Evolutionary conservation across 2,888 invertebrate species (phyloP).

Genomic region (Eutolmus rufibarbis): DNA sequence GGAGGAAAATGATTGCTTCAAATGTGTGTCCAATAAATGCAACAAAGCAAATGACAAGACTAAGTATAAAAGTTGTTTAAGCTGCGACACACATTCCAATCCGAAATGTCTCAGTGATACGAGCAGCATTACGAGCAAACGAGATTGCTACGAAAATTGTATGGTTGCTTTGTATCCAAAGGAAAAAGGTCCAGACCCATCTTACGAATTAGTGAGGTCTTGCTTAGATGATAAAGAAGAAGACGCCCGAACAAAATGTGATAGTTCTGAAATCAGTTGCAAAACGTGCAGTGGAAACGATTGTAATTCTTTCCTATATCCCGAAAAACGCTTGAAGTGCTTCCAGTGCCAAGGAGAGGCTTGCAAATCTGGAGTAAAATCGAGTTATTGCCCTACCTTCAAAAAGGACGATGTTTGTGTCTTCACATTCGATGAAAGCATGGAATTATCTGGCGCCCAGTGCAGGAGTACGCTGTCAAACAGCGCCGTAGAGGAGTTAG

Average conservation of each 20-base stretch:
- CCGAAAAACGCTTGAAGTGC: constrained; percentile 55
- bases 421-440: constrained; percentile 53
- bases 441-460: constrained; percentile 51
- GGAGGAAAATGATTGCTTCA: constrained; percentile 50
- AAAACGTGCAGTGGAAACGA: not conserved
- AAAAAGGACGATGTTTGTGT: constrained; percentile 54
- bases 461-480: constrained; percentile 53
- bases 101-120: constrained; percentile 49
- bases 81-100: constrained; percentile 52
- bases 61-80: constrained; percentile 54
- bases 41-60: constrained; percentile 51
- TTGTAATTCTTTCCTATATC: constrained; percentile 51
- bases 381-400: constrained; percentile 52
- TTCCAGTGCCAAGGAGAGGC: constrained; percentile 53
- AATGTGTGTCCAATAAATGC: constrained; percentile 57
- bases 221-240: constrained; percentile 57
- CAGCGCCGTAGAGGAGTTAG: constrained; percentile 52
- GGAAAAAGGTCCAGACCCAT: constrained; percentile 37
- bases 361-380: not conserved
- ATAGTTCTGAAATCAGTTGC: not conserved
- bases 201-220: constrained; percentile 51
- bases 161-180: not conserved
- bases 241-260: constrained; percentile 49
- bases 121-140: not conserved
- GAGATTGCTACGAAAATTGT: not conserved